These are phyloP conservation scores for Scaptomyza cyrtandrae DNA, from an alignment of 2,888 invertebrate species.

Conservation along the genomic window DNA sequence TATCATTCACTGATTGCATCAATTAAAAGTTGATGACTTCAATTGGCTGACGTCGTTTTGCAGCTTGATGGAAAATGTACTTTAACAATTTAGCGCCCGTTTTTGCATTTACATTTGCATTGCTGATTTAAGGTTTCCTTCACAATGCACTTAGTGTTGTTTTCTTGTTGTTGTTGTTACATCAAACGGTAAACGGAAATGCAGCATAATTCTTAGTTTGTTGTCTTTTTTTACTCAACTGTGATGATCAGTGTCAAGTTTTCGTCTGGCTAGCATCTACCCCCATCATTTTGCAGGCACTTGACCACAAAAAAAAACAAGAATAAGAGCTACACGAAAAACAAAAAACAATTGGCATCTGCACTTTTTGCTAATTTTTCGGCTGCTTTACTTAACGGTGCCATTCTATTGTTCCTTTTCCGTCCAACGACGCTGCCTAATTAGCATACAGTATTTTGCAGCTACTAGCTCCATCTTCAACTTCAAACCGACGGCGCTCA, in stretches of 20 bases:
- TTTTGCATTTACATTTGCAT: slow-evolving; percentile 60
- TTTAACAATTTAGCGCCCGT: slow-evolving; percentile 40
- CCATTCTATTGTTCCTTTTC: slow-evolving; percentile 63
- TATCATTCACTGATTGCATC: slow-evolving; percentile 63
- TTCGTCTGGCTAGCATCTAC: slow-evolving; percentile 64
- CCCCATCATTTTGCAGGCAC: slow-evolving; percentile 66
- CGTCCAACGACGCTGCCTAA: slow-evolving; percentile 58
- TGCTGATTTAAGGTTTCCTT: slow-evolving; percentile 78
- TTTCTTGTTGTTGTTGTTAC: slow-evolving; percentile 29
- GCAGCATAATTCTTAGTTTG: slow-evolving; percentile 70
- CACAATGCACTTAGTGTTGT: slow-evolving; percentile 32
- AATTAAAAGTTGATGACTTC: slow-evolving; percentile 72
- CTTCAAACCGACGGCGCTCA: slow-evolving; percentile 6
- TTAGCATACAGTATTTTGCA: slow-evolving; percentile 61
- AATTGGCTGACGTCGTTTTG: slow-evolving; percentile 55
- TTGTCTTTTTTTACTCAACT: slow-evolving; percentile 58
- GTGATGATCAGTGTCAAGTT: slow-evolving; percentile 84
- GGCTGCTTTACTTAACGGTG: slow-evolving; percentile 72
- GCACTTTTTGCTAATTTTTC: slow-evolving; percentile 57
- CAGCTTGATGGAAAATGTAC: slow-evolving; percentile 30
- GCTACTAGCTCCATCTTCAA: slow-evolving; percentile 14
- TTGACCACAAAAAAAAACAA: slow-evolving; percentile 62
- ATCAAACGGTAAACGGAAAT: slow-evolving; percentile 66
- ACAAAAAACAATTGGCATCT: slow-evolving; percentile 42
- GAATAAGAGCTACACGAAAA: background rate